These are phyloP conservation scores for Araneus ventricosus DNA, from an alignment of 1,140 invertebrate genomes.

Conservation along the genomic window DNA sequence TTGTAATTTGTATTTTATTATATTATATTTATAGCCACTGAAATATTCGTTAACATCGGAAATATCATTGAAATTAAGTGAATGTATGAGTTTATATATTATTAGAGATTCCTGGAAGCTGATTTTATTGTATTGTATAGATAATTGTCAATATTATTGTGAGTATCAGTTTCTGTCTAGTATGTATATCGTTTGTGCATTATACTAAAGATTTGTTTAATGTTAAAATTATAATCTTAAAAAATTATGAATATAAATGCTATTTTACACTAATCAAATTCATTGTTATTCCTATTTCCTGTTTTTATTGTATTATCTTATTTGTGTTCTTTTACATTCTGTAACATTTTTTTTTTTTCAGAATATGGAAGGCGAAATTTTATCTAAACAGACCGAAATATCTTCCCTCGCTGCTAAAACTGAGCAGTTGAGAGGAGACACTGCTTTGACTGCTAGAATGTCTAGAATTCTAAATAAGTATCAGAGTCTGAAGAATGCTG, in stretches of 20 bases:
- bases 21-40: too few relatives aligned
- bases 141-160: too few relatives aligned
- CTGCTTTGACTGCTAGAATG: constrained; percentile 87
- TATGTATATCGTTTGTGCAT: too few relatives aligned
- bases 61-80: too few relatives aligned
- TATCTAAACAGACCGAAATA: constrained; percentile 86
- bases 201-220: neutral
- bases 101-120: too few relatives aligned
- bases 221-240: neutral
- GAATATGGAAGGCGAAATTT: constrained; percentile 87
- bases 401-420: constrained; percentile 86
- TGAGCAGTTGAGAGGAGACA: constrained; percentile 87
- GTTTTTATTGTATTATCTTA: constrained; percentile 1
- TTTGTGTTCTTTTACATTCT: constrained; percentile 3
- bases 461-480: constrained; percentile 91
- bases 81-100: too few relatives aligned
- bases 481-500: constrained; percentile 90
- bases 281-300: neutral
- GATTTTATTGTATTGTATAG: too few relatives aligned
- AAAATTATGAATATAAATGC: neutral
- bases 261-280: neutral
- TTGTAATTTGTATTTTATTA: too few relatives aligned
- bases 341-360: constrained; percentile 66
- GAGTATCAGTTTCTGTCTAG: too few relatives aligned
- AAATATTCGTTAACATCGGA: too few relatives aligned